These are phyloP conservation scores for Platerodrilus igneus DNA, from an alignment of 2,888 invertebrate genomes.

Conservation along the genomic window DNA sequence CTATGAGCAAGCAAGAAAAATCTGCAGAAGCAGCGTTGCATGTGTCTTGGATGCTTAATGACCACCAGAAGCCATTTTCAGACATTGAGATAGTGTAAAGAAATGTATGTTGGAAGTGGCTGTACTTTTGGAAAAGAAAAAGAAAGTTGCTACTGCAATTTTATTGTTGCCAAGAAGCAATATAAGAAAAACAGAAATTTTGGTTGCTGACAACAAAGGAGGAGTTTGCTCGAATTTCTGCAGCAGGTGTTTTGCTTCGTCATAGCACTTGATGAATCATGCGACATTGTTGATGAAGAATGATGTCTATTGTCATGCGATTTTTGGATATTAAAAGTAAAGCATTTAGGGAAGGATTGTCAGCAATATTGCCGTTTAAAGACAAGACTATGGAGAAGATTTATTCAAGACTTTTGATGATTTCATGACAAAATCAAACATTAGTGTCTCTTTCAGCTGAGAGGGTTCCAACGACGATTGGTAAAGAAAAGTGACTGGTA, in stretches of 20 bases:
- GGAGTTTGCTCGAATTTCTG: slow-evolving; percentile 5
- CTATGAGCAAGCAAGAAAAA: slow-evolving; percentile 23
- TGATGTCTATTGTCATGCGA: slow-evolving; percentile 31
- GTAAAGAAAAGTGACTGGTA: slow-evolving; percentile 28
- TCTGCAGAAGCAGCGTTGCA: slow-evolving; percentile 12
- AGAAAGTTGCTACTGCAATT: slow-evolving; percentile 5
- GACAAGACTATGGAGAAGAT: slow-evolving; percentile 19
- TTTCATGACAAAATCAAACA: slow-evolving; percentile 14
- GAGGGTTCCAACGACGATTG: slow-evolving; percentile 27
- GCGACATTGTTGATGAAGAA: slow-evolving; percentile 32
- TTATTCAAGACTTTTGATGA: slow-evolving; percentile 26
- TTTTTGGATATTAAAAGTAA: slow-evolving; percentile 29
- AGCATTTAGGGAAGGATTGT: slow-evolving; percentile 27
- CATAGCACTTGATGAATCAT: slow-evolving; percentile 7
- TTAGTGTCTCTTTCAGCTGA: slow-evolving; percentile 21
- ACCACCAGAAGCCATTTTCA: slow-evolving; percentile 31
- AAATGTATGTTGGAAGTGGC: slow-evolving; percentile 26
- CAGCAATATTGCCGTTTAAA: slow-evolving; percentile 27
- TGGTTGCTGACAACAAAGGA: slow-evolving; percentile 3
- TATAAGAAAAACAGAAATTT: slow-evolving; percentile 7
- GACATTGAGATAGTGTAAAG: slow-evolving; percentile 24
- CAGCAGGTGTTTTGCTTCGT: slow-evolving; percentile 4
- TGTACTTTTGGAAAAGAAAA: slow-evolving; percentile 22
- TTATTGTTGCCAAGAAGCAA: slow-evolving; percentile 21
- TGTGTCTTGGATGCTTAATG: slow-evolving; percentile 27